Evolutionary conservation across 1,140 invertebrate species (phyloP), one percentile per base, ranked within the genome.

Genomic region (Microplitis mediator): DNA sequence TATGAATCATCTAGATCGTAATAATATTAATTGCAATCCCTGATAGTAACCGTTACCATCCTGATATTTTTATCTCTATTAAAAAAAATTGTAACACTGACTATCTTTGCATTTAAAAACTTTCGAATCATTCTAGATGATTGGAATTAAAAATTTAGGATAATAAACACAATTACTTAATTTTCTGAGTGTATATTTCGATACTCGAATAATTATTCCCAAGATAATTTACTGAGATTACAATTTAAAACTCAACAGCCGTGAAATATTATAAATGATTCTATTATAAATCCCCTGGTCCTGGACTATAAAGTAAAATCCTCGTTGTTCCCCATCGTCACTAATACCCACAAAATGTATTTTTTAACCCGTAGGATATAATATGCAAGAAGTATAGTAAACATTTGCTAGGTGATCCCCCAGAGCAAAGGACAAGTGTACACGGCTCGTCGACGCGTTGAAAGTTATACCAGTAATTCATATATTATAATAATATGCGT

Each of bases 181-280:
- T n/a, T n/a, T n/a, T n/a, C n/a, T n/a, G n/a, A n/a, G n/a, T n/a
- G n/a, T n/a, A n/a, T n/a, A n/a, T n/a, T n/a, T n/a, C 36, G 9
- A 39, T 8, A 45, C 11, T 11, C 3, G 39, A 45, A 62, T 72
- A 72, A 72, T 72, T 72, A 72, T 72, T 67, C 64, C 4, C 11
- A 9, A 23, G 35, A 72, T 72, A 72, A 67, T 67, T 64, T 64
- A 58, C 35, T 8, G 56, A 64, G 52, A 58, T 72, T 67, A 62
- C 64, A 45, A 45, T 65, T 60, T 58, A n/a, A 65, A 72, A 39
- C 63, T 72, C 71, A 66, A 72, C 71, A 72, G 39, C 64, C 71
- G 71, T 72, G 45, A 72, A 72, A 72, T 66, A 72, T 72, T 72
- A 39, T 72, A 72, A 72, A 72, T 62, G 71, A 72, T 72, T 72